These are phyloP conservation scores for Cepaea hortensis DNA, from an alignment of 2,888 invertebrate species.

Conservation along the genomic window DNA sequence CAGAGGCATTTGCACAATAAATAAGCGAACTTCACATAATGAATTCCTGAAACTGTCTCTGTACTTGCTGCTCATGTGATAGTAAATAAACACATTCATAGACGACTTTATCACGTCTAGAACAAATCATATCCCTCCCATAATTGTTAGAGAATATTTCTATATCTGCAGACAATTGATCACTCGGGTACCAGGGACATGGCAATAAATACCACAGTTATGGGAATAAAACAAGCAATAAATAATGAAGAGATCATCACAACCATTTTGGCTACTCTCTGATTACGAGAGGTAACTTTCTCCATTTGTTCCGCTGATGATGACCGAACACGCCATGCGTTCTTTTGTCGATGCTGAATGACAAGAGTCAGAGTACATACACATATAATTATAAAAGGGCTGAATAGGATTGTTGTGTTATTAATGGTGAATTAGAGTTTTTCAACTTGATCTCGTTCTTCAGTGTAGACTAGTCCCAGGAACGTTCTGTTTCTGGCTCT, in stretches of 20 bases:
- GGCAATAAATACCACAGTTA: background rate
- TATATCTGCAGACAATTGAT: background rate
- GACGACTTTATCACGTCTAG: background rate
- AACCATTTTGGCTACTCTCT: constrained; percentile 4
- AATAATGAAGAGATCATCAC: background rate
- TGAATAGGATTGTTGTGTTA: background rate
- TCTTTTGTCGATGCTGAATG: background rate
- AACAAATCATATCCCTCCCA: background rate
- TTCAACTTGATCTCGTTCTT: background rate
- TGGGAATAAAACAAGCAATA: background rate
- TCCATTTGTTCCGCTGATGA: background rate
- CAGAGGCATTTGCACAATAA: no score
- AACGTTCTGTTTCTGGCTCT: background rate
- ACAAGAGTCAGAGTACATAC: background rate
- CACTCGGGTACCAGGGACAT: background rate
- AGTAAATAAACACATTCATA: constrained; percentile 12
- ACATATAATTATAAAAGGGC: background rate
- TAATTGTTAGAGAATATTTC: background rate
- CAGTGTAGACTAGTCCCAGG: background rate
- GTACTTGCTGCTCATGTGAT: constrained; percentile 1
- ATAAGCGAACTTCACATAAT: no score
- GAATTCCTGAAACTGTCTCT: background rate
- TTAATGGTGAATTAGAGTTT: background rate
- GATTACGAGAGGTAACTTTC: background rate
- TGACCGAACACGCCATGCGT: background rate